Base-by-base conservation (phyloP, 2,113 vertebrate genomes). In the Engystomops pustulosus region DNA sequence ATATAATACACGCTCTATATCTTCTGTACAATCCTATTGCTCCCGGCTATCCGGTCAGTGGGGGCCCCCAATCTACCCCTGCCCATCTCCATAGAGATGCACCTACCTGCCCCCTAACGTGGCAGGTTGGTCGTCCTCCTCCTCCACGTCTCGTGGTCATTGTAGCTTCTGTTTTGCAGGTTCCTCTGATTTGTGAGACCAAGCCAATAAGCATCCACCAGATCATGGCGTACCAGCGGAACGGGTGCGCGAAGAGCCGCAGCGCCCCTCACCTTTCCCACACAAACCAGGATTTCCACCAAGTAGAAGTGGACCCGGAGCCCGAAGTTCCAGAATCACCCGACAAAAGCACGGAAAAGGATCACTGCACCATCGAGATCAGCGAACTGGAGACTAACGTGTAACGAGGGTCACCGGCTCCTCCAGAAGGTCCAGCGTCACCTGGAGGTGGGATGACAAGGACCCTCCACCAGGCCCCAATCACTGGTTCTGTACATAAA, bases 351-450 rank as follows among this genome's bases (percentile, higher is more conserved):
- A 91, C 89, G 86, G 93, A 94, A 86, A 95, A 94, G 89, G 96
- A 98, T 81, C 96, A 98, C 89, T 98, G 96, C 87, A 94, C 96
- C 83, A 94, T 99, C 51, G 96, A 99, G 89, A 98, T 99, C 92
- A 96, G 95, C 8, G 96, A 97, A 85, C 93, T 99, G 47, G 98
- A 99, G 92, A 99, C 98, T 75, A 98, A 97, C 0, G 98, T 99
- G 89, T 99, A 94, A 92, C 2, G 2, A 18, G 55, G 32, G 18
- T 25, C 34, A 23, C 17, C 44, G 44, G 17, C 30, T 77, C 49
- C 6, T 36, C 10, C 2, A 20, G 10, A 77, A 15, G 74, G 51
- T 36, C 51, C 75, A 20, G 53, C 27, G 45, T 51, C 41, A 51
- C 51, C 18, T 7, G 74, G 14, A 53, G n/a, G 68, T 38, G n/a